Base-by-base conservation (phyloP, 30 jellyfish, hydroid and myxozoan species). In the Haliclystus octoradiatus region DNA sequence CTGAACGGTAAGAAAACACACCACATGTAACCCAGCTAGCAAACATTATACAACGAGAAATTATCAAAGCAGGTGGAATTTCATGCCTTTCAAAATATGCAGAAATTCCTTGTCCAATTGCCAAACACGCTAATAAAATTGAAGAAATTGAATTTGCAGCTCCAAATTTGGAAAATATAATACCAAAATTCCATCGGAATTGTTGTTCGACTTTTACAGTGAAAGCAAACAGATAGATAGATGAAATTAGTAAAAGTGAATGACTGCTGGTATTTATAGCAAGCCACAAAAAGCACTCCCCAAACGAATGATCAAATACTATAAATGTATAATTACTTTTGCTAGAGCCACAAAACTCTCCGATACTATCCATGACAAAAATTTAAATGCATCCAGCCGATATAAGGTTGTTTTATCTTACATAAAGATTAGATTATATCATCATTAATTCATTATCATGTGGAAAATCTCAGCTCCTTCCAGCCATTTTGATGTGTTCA, bases 1-100 rank as follows among this genome's bases (percentile, higher is more conserved):
- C 19, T 30, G 71, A 5, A 25, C 62, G 76, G 63, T 70, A 80
- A 31, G 51, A 75, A 13, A 84, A 52, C n/a, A 78, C 27, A 14
- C 72, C 67, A 75, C 94, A 88, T 23, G 73, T 15, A 26, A 80
- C 62, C 97, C 97, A 88, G 25, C 94, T 19, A 33, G 94, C 31
- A 49, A 80, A 74, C 33, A 85, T 69, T 26, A 88, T 2, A 24
- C 85, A 34, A 33, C 65, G 70, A 4, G 94, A 77, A 12, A 88
- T 76, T 26, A 88, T 93, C 51, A 63, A 88, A 25, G 97, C 97
- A 13, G 97, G 92, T 0, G 84, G 94, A 72, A 67, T 79, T 4
- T 31, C 28, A 0, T 74, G 74, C 1, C 63, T 52, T 53, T 72
- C 57, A 12, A 71, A 52, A 46, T 88, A 88, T 2, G 92, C 52